A percentile compares a stretch with the other conserved stretches of the same genome.
Conservation (phyloP, 1,140 invertebrate species). For the Drosophila serrata region DNA sequence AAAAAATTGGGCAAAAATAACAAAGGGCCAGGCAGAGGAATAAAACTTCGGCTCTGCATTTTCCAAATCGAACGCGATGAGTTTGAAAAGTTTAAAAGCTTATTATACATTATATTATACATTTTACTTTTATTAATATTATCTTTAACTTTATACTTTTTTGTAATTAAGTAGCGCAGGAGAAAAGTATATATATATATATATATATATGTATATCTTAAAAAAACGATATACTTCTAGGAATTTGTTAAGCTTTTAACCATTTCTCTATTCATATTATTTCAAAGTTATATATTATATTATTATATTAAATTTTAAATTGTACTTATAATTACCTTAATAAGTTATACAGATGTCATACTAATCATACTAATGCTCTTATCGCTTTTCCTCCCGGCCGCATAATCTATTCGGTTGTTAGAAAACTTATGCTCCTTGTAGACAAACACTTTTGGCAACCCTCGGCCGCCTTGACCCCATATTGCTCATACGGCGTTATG, state of each 20-base stretch:
- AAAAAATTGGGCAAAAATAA: slow-evolving; percentile 20
- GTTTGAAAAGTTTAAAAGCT: neutral
- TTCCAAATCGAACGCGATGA: neutral
- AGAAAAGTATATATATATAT: no score
- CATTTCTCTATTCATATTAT: no score
- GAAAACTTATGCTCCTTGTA: no score
- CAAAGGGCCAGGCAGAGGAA: slow-evolving; percentile 14
- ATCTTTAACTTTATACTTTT: neutral
- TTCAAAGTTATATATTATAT: no score
- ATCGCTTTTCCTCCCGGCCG: neutral
- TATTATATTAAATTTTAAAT: no score
- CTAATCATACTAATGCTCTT: no score
- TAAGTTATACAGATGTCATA: no score
- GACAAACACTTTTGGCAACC: neutral
- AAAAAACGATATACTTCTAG: fast-evolving
- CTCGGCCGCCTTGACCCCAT: slow-evolving; percentile 30
- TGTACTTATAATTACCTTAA: no score
- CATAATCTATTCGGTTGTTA: neutral
- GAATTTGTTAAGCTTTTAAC: no score
- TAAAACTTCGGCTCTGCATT: neutral
- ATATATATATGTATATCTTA: neutral
- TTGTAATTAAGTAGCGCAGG: neutral
- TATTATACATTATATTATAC: no score
- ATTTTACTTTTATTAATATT: neutral
- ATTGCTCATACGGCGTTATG: slow-evolving; percentile 64